phyloP scores from a whole-genome alignment of 2,888 invertebrate genomes.

The Tethea ocularis region DNA sequence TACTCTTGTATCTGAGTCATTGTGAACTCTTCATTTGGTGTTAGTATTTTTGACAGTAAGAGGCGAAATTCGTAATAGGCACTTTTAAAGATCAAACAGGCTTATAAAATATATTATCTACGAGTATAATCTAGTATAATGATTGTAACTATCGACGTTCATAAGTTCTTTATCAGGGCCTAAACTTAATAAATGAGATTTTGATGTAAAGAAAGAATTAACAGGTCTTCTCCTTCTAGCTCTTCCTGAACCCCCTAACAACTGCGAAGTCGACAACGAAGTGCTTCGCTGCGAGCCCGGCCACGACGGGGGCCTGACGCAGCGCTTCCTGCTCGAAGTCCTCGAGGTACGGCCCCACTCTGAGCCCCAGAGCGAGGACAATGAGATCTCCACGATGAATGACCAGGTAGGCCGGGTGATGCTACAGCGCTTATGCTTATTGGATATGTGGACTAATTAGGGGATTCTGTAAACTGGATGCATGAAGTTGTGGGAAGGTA shows the following conservation, averaged over 20 bases:
- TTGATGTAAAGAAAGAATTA: too few relatives aligned
- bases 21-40: too few relatives aligned
- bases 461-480: neutral
- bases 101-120: too few relatives aligned
- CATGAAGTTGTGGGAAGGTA: neutral
- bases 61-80: too few relatives aligned
- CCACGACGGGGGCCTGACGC: slow-evolving; percentile 91
- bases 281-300: slow-evolving; percentile 89
- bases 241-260: slow-evolving; percentile 89
- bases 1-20: too few relatives aligned
- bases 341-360: slow-evolving; percentile 85
- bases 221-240: slow-evolving; percentile 72
- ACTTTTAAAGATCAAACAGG: too few relatives aligned
- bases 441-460: slow-evolving; percentile 4
- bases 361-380: slow-evolving; percentile 70
- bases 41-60: too few relatives aligned
- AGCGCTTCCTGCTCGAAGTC: slow-evolving; percentile 92
- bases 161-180: too few relatives aligned
- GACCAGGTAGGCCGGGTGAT: slow-evolving; percentile 83
- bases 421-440: slow-evolving; percentile 13
- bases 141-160: too few relatives aligned
- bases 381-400: slow-evolving; percentile 86
- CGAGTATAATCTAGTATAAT: too few relatives aligned
- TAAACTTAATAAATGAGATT: too few relatives aligned
- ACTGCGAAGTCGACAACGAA: slow-evolving; percentile 89